These are phyloP conservation scores for Zelleria hepariella DNA, from an alignment of 2,888 invertebrate genomes.

Conservation along the genomic window DNA sequence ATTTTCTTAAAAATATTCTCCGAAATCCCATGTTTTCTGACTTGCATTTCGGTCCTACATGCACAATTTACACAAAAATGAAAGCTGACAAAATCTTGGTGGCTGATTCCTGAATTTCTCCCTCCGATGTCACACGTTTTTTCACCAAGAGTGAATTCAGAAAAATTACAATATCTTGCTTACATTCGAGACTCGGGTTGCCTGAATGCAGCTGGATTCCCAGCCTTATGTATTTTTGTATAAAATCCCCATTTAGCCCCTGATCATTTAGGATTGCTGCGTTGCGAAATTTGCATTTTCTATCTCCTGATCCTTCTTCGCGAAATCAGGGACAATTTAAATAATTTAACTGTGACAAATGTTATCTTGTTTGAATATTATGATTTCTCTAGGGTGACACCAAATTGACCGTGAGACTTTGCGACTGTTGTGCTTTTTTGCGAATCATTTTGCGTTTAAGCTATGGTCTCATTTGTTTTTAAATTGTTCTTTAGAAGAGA, in stretches of 20 bases:
- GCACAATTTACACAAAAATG: neutral
- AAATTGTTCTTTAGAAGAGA: neutral
- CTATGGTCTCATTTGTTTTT: conserved; percentile 9
- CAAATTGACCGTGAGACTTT: conserved; percentile 56
- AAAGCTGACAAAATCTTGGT: neutral
- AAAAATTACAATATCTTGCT: neutral
- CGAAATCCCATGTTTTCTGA: no score
- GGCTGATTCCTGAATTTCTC: neutral
- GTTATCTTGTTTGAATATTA: conserved; percentile 40
- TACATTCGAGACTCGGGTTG: neutral
- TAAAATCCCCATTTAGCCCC: conserved; percentile 59
- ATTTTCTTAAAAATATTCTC: conserved; percentile 9
- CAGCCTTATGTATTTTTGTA: conserved; percentile 47
- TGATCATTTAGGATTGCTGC: conserved; percentile 50
- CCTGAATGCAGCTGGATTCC: conserved; percentile 23
- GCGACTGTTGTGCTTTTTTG: conserved; percentile 14
- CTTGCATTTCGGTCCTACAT: no score
- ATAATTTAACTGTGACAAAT: conserved; percentile 60
- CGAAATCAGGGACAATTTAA: conserved; percentile 45
- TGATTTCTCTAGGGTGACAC: conserved; percentile 33
- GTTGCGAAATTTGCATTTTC: conserved; percentile 42
- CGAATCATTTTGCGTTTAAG: conserved; percentile 19
- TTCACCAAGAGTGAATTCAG: neutral
- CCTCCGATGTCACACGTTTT: neutral
- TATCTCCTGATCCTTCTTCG: conserved; percentile 26